These are phyloP conservation scores for Neoitamus cyanurus DNA, from an alignment of 2,888 invertebrate species.

Conservation along the genomic window DNA sequence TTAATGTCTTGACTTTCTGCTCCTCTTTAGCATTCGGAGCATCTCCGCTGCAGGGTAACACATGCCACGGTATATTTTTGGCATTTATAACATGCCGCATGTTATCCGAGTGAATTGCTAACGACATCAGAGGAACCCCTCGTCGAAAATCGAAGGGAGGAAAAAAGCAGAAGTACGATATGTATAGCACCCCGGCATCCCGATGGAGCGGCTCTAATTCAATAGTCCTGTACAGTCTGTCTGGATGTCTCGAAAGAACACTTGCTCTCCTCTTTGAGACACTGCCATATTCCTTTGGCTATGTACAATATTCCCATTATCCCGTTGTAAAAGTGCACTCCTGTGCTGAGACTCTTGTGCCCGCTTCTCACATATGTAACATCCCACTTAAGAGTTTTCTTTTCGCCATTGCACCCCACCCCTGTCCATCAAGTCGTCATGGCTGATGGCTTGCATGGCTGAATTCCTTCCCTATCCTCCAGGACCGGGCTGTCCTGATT, in stretches of 20 bases:
- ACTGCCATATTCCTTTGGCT: neutral
- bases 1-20: neutral
- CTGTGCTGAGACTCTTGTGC: slow-evolving; percentile 3
- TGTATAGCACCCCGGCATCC: neutral
- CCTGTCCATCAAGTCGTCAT: neutral
- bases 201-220: slow-evolving; percentile 20
- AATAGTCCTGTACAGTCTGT: slow-evolving; percentile 23
- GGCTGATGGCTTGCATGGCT: neutral
- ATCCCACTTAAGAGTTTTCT: slow-evolving; percentile 34
- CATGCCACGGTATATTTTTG: slow-evolving; percentile 15
- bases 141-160: neutral
- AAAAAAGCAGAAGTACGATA: neutral
- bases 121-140: slow-evolving; percentile 14
- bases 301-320: slow-evolving; percentile 15
- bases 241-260: slow-evolving; percentile 29
- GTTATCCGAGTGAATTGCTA: slow-evolving; percentile 22
- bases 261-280: neutral
- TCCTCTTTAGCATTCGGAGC: neutral
- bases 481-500: neutral
- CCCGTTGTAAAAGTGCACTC: slow-evolving; percentile 36
- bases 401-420: slow-evolving; percentile 20
- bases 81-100: slow-evolving; percentile 24
- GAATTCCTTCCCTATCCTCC: neutral
- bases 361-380: slow-evolving; percentile 38
- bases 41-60: neutral